Base-by-base conservation (phyloP, 2,113 vertebrate genomes). In the Phodopus roborovskii region DNA sequence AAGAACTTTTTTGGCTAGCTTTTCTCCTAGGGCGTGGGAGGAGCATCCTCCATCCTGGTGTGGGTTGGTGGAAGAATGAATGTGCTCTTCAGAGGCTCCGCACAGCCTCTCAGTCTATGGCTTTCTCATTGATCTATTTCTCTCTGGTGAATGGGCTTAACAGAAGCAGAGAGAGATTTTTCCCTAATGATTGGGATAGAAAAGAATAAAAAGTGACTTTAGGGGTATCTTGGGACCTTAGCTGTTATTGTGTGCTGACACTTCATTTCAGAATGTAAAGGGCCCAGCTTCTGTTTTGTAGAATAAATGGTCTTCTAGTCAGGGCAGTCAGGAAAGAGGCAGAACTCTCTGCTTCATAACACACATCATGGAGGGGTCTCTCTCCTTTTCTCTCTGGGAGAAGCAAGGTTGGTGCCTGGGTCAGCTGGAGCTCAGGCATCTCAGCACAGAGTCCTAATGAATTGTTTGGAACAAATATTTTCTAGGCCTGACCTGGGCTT, bases 81-180 rank as follows among this genome's bases (percentile, higher is more conserved):
- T 22, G 58, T 33, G 20, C 64, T 30, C 93, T 86, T 88, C 78
- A 89, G 88, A 91, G 71, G 71, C 0, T 4, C 62, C 1, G n/a
- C 7, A 12, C 42, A 20, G 83, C 75, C 71, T 56, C 83, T 64
- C 36, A 0, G 68, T 92, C 89, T 4, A 28, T n/a, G 30, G 50
- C 45, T 83, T 78, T 71, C 96, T 13, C 96, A 84, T 90, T 97
- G 96, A 97, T 97, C 96, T 97, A 16, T 90, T 94, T 96, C 87
- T 66, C 88, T 91, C 75, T 2, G 53, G 96, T 88, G 96, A 97
- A 90, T 88, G 94, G 83, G 78, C 33, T 77, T 86, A 68, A 36
- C 75, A 88, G 96, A 95, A 24, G 81, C 90, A 16, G 94, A 74
- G 95, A 90, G 87, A 93, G 91, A 62, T 96, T 92, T 90, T 74